Evolutionary conservation across 2,113 vertebrate genomes (phyloP).

Genomic region (Hyperoodon ampullatus): DNA sequence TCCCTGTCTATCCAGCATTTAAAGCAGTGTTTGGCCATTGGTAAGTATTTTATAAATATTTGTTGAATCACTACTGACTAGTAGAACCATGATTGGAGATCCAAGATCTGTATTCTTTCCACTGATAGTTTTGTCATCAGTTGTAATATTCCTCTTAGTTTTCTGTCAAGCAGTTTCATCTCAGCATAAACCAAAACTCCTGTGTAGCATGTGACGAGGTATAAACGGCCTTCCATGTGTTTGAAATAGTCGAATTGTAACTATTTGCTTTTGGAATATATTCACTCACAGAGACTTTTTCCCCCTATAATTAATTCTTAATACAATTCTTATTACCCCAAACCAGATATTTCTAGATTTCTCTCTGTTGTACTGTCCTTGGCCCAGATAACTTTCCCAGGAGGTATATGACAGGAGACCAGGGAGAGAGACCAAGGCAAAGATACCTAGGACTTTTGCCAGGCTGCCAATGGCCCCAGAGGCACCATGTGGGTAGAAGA

Average conservation of each 20-base stretch:
- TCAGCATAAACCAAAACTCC: neutral
- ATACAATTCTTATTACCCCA: neutral
- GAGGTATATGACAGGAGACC: neutral
- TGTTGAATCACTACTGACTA: neutral
- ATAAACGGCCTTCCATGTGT: neutral
- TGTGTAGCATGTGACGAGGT: neutral
- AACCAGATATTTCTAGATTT: conserved; percentile 37
- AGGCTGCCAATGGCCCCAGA: neutral
- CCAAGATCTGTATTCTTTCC: neutral
- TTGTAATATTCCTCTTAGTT: neutral
- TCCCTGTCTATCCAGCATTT: neutral
- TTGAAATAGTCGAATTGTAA: neutral
- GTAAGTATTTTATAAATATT: conserved; percentile 39
- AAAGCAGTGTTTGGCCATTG: conserved; percentile 16
- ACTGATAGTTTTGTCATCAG: conserved; percentile 3
- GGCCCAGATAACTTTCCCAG: conserved; percentile 32
- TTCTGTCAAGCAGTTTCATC: conserved; percentile 23
- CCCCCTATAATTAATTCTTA: neutral
- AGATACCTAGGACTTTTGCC: conserved; percentile 4
- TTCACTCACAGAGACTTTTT: neutral
- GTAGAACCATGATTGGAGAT: neutral
- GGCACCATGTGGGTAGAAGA: neutral
- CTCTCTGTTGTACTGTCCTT: neutral
- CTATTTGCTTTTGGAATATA: conserved; percentile 48
- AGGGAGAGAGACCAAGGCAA: neutral